A percentile compares a stretch with the other conserved stretches of the same genome.
phyloP scores from a whole-genome alignment of 2,797 vertebrate genomes.

The Danio jaintianensis region DNA sequence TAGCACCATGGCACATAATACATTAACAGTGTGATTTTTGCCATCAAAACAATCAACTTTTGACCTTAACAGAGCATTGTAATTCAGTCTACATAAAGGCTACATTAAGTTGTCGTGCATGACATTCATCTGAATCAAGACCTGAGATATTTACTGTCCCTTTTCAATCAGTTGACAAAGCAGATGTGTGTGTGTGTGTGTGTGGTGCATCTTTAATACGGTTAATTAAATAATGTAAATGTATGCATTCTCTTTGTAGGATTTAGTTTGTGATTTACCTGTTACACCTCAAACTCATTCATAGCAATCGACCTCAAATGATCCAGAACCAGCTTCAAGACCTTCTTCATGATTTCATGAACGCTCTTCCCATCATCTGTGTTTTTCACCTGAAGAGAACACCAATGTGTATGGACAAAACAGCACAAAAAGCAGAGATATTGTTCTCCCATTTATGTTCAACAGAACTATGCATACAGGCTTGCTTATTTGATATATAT shows the following conservation, averaged over 20 bases:
- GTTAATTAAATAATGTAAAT: too few species aligned
- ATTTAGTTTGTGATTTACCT: background rate
- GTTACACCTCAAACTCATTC: conserved; percentile 47
- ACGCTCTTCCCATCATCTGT: conserved; percentile 77
- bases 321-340: conserved; percentile 82
- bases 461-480: too few species aligned
- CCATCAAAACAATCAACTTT: background rate
- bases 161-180: background rate
- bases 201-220: background rate
- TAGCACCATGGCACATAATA: conserved; percentile 23
- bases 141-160: background rate
- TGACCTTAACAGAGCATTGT: background rate
- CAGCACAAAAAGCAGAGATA: too few species aligned
- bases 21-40: background rate
- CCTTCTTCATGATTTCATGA: conserved; percentile 80
- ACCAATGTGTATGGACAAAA: too few species aligned
- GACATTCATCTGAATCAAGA: background rate
- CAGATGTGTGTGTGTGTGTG: too few species aligned
- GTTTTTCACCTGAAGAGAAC: conserved; percentile 75
- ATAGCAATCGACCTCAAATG: conserved; percentile 76
- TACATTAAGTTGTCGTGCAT: background rate
- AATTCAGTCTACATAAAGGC: background rate
- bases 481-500: too few species aligned
- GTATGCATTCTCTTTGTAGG: too few species aligned
- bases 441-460: too few species aligned